These are phyloP conservation scores for Eudyptes chrysolophus DNA, from an alignment of 2,113 vertebrate species.

Conservation along the genomic window DNA sequence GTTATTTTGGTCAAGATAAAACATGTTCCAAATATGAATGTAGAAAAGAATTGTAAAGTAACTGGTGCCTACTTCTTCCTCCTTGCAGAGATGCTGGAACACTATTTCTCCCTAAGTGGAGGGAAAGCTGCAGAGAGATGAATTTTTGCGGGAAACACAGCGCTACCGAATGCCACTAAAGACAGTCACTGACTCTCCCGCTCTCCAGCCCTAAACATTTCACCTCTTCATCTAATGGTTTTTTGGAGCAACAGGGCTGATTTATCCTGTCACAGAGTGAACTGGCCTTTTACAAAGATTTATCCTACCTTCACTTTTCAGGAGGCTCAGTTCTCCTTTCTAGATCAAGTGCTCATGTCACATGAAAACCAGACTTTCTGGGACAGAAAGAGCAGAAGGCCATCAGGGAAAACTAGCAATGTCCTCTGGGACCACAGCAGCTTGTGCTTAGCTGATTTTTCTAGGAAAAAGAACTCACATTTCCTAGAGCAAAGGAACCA, in stretches of 20 bases:
- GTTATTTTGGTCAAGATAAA: neutral
- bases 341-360: neutral
- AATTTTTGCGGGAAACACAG: neutral
- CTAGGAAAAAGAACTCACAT: neutral
- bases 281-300: neutral
- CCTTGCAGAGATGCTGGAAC: neutral
- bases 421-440: neutral
- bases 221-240: neutral
- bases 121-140: neutral
- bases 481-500: neutral
- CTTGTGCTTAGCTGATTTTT: neutral
- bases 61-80: neutral
- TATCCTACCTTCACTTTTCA: neutral
- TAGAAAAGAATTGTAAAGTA: neutral
- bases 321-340: neutral
- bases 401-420: neutral
- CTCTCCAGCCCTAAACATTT: neutral
- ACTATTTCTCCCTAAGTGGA: neutral
- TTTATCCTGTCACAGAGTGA: neutral
- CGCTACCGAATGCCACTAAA: neutral
- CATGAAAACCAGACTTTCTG: neutral
- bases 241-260: neutral
- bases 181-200: neutral
- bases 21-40: neutral
- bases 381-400: neutral